Base-by-base conservation (phyloP, 1,140 invertebrate species). In the Drosophila tristis region DNA sequence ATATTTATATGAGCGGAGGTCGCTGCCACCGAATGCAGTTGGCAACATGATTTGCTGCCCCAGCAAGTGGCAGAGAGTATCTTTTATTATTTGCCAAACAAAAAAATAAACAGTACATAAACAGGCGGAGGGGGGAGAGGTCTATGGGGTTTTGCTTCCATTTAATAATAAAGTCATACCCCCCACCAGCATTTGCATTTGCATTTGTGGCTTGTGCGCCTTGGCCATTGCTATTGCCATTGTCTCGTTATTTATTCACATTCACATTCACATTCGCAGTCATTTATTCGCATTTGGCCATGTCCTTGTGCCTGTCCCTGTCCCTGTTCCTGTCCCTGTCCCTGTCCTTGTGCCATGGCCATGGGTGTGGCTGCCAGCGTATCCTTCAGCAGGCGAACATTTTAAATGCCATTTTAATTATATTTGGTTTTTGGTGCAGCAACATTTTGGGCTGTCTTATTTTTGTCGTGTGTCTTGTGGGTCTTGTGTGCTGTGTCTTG, bases 381-480 rank as follows among this genome's bases (percentile, higher is more conserved):
- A 35, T 35, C 31, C 31, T 39, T 13, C 11, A 49, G 42, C 54
- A 51, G 62, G 54, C 72, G 61, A 78, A 71, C 79, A 84, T 84
- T 84, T 84, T 75, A 87, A 87, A 87, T 87, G 79, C 84, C 78
- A 87, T 87, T 86, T 87, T 89, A 87, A 89, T 87, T 89, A 89
- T 82, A 87, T 87, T 87, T 86, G 82, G 54, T 67, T 80, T 75
- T 71, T 58, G 65, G 65, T 68, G 61, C 13, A 53, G 47, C 25
- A 23, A 2, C 59, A 11, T 54, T 23, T 56, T 16, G 29, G 26
- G 43, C n/a, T 47, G 54, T 16, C 39, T 71, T 63, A 53, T 67
- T 59, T 84, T 65, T 64, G 20, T 20, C 16, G 2, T 20, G 20
- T 76, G 16, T 16, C 16, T 48, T 42, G 44, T 74, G 66, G 63